Evolutionary conservation across 2,113 vertebrate species (phyloP), one percentile per base, ranked within the genome.

Genomic region (Poeciliopsis occidentalis): DNA sequence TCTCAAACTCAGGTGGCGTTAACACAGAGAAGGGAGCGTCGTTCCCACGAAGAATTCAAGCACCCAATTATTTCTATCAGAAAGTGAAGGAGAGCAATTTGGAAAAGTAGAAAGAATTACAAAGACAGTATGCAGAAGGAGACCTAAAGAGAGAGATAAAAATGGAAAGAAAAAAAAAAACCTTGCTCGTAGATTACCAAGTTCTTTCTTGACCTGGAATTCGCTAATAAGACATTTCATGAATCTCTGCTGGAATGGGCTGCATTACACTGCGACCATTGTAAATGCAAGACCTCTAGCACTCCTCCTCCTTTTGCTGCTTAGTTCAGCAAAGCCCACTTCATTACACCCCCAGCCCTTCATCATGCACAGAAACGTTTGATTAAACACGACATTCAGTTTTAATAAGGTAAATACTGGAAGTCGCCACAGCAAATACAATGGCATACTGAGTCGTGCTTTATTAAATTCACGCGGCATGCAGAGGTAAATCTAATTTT

Each of bases 1-100:
- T 68, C 64, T 87, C 30, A 32, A 24, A 79, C 60, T 73, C 61
- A 37, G 41, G 24, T 1, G 0, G 75, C 29, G 71, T 39, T 79
- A 81, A 84, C 73, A 57, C 69, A 76, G 75, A 73, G 61, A 76
- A 61, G 73, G 41, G 75, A 83, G 83, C 82, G 78, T 64, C 83
- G 71, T 78, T 76, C 37, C 82, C 69, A 85, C 84, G 73, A 88
- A 90, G 82, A 79, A 91, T 86, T 92, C 73, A 92, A 86, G 68
- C 75, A 85, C 83, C 79, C 78, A 87, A 83, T 92, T 82, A 91
- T 82, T 32, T 79, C 80, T 84, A 84, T 87, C 73, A 71, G 62
- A 71, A 29, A 71, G 44, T 67, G 73, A 68, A 34, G 1, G 4
- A 64, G 60, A 75, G 61, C 17, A 22, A 54, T 44, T 12, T 57